phyloP scores from a whole-genome alignment of 2,113 vertebrate genomes.

The Etia nguti region DNA sequence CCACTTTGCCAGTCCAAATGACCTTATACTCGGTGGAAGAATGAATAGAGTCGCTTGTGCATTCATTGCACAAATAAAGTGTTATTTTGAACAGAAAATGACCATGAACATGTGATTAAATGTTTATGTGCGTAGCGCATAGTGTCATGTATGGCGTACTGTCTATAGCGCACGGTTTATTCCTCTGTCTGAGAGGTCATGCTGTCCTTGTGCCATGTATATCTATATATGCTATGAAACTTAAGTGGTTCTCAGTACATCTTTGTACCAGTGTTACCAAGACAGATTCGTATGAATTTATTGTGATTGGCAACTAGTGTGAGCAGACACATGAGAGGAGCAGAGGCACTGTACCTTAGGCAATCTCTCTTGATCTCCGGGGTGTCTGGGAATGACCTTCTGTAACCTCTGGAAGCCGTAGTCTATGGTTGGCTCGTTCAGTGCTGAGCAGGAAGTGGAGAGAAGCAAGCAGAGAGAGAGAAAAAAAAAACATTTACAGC shows the following conservation, averaged over 20 bases:
- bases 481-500: slow-evolving; percentile 6
- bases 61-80: slow-evolving; percentile 44
- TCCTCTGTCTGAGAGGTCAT: slow-evolving; percentile 43
- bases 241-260: slow-evolving; percentile 47
- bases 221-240: slow-evolving; percentile 43
- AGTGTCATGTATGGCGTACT: slow-evolving; percentile 20
- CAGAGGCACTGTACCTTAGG: slow-evolving; percentile 82
- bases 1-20: slow-evolving; percentile 68
- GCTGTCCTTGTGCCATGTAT: slow-evolving; percentile 33
- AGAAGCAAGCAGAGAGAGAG: neutral
- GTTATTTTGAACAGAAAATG: slow-evolving; percentile 50
- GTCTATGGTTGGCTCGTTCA: slow-evolving; percentile 96
- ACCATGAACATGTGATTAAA: slow-evolving; percentile 48
- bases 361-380: slow-evolving; percentile 94
- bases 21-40: slow-evolving; percentile 52
- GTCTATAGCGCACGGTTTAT: slow-evolving; percentile 4
- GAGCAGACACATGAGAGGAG: slow-evolving; percentile 25
- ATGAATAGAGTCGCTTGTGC: slow-evolving; percentile 54
- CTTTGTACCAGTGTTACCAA: slow-evolving; percentile 19
- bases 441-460: slow-evolving; percentile 71
- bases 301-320: slow-evolving; percentile 7
- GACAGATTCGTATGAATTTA: slow-evolving; percentile 30
- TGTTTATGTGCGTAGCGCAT: slow-evolving; percentile 21
- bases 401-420: slow-evolving; percentile 98
- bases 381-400: slow-evolving; percentile 96